These are phyloP conservation scores for Stigmatopora argus DNA, from an alignment of 2,113 vertebrate genomes.

Conservation along the genomic window DNA sequence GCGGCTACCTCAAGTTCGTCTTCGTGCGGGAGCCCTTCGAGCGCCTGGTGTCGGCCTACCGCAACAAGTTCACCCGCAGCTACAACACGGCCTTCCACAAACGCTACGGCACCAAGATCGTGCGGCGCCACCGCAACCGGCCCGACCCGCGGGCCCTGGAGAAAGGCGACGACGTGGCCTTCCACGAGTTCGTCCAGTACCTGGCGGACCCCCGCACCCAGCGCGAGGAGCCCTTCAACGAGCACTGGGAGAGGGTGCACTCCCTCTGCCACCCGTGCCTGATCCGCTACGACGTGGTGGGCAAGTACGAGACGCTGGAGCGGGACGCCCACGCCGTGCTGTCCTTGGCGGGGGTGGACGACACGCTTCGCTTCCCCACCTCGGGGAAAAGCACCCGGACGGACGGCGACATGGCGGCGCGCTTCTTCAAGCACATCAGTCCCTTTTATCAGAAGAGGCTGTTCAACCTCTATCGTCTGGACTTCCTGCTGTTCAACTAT, in stretches of 20 bases:
- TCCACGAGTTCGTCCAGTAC: constrained; percentile 88
- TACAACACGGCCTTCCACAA: constrained; percentile 91
- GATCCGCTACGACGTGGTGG: constrained; percentile 88
- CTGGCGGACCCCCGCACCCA: constrained; percentile 86
- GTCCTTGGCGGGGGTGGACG: constrained; percentile 70
- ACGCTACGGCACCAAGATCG: constrained; percentile 86
- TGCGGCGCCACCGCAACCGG: constrained; percentile 77
- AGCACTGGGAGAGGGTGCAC: constrained; percentile 93
- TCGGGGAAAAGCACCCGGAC: constrained; percentile 74
- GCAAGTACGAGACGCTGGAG: constrained; percentile 88
- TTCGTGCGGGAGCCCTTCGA: constrained; percentile 92
- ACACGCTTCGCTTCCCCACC: constrained; percentile 72
- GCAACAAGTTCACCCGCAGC: constrained; percentile 88
- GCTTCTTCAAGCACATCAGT: constrained; percentile 83
- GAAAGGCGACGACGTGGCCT: constrained; percentile 80
- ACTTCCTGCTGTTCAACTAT: constrained; percentile 95
- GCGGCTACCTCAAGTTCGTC: constrained; percentile 89
- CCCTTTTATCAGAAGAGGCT: constrained; percentile 90
- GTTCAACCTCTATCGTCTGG: constrained; percentile 90
- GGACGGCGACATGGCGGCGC: constrained; percentile 71
- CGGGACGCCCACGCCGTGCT: constrained; percentile 83
- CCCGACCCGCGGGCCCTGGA: constrained; percentile 71
- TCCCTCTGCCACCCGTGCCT: constrained; percentile 91
- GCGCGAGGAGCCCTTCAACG: constrained; percentile 83
- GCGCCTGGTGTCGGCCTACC: constrained; percentile 88